Base-by-base conservation (phyloP, 2,888 invertebrate genomes). In the Cloeon dipterum region DNA sequence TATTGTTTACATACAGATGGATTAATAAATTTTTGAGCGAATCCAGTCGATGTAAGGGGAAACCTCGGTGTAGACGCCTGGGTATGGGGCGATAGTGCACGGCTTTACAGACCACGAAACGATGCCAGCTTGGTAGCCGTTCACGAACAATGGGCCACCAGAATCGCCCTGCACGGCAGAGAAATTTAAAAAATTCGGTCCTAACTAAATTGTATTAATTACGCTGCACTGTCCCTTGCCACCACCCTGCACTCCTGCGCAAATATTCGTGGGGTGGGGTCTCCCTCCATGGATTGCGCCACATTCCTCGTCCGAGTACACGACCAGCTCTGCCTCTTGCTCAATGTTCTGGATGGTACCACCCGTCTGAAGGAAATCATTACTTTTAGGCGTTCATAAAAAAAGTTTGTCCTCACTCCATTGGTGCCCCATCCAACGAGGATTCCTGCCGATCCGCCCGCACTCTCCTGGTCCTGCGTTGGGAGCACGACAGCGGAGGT, bases 51-150 rank as follows among this genome's bases (percentile, higher is more conserved):
- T 41, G 34, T 45, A 53, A 5, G 35, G 41, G 2, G 59, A 50
- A 2, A 61, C 57, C 42, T 55, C 54, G 2, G 61, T 55, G 35
- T 54, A 60, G 8, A 60, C 58, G 4, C 60, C 60, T 1, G 60
- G 60, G 44, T 53, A 57, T 8, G 55, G 56, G 2, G 52, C 49
- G 4, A 49, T 43, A 1, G 58, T 51, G 35, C 61, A 61, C 3
- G 61, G 61, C 44, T 59, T 61, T 0, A 50, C 45, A 38, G 58
- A 57, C 60, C 60, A 61, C 0, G 60, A 60, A 2, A 60, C 59
- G 23, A 60, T 52, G 16, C 61, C 61, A 5, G 57, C 48, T 44
- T 57, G 55, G 11, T 49, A 50, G 20, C 51, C 52, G 39, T 49
- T 13, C 32, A 32, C 37, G 17, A 21, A 32, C 3, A 37, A 29